phyloP scores from a whole-genome alignment of 2,113 vertebrate genomes.

The Maccullochella peelii region DNA sequence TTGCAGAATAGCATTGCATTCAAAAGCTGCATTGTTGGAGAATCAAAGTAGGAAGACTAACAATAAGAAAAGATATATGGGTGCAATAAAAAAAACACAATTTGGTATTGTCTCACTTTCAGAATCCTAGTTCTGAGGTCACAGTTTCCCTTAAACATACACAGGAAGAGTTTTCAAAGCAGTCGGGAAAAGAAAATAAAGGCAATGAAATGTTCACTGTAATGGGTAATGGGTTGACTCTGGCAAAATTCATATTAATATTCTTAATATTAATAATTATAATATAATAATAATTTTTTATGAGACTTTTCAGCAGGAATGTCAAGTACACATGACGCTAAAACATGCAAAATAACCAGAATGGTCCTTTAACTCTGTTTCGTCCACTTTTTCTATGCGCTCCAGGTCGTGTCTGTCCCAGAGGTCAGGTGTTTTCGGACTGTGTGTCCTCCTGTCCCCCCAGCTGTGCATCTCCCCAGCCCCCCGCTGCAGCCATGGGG shows the following conservation, averaged over 20 bases:
- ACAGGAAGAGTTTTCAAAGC: background rate
- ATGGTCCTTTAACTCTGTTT: background rate
- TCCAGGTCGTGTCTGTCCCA: constrained; percentile 84
- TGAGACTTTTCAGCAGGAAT: too few relatives aligned
- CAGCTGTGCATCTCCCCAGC: constrained; percentile 82
- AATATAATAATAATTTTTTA: too few relatives aligned
- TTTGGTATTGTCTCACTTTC: background rate
- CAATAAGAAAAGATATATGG: background rate
- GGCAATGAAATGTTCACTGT: background rate
- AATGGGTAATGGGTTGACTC: background rate
- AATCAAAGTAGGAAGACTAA: background rate
- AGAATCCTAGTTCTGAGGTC: too few relatives aligned
- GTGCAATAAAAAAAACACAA: background rate
- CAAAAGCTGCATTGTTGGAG: too few relatives aligned
- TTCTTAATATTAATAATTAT: too few relatives aligned
- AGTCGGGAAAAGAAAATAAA: background rate
- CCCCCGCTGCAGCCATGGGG: constrained; percentile 38
- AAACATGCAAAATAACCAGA: too few relatives aligned
- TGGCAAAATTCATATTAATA: too few relatives aligned
- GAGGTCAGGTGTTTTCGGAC: constrained; percentile 88
- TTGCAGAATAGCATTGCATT: too few relatives aligned
- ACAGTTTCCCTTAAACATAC: too few relatives aligned
- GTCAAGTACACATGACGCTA: too few relatives aligned
- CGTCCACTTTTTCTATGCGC: background rate
- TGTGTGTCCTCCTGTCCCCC: constrained; percentile 90